A percentile compares a stretch with the other conserved stretches of the same genome.
Conservation (phyloP, 2,113 vertebrate species). For the Taxidea taxus region DNA sequence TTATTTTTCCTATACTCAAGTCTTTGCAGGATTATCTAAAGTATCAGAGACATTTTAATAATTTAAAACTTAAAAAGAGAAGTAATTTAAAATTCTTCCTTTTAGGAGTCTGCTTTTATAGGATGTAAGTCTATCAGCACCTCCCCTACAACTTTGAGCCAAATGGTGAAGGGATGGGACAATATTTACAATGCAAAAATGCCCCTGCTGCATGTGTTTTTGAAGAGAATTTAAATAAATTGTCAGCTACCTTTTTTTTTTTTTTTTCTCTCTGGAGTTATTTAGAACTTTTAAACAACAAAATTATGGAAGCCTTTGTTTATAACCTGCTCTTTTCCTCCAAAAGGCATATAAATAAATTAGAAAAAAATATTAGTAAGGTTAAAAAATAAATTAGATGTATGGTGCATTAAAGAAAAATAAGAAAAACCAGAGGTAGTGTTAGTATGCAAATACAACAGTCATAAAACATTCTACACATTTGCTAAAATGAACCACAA, state of each 20-base stretch:
- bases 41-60: neutral
- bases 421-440: neutral
- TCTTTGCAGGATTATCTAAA: neutral
- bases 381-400: neutral
- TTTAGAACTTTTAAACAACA: slow-evolving; percentile 6
- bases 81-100: neutral
- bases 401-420: neutral
- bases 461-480: slow-evolving; percentile 18
- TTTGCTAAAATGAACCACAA: slow-evolving; percentile 55
- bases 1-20: neutral
- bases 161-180: neutral
- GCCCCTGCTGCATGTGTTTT: neutral
- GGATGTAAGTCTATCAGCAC: neutral
- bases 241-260: neutral
- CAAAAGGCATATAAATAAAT: neutral
- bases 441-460: slow-evolving; percentile 51
- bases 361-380: slow-evolving; percentile 22
- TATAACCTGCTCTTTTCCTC: neutral
- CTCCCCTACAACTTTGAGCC: neutral
- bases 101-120: neutral
- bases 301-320: neutral
- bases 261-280: neutral
- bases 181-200: neutral
- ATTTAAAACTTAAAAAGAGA: neutral
- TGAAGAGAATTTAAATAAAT: neutral